These are phyloP conservation scores for Trissonchulus sp. DNA, from an alignment of 2,888 invertebrate genomes.

Conservation along the genomic window DNA sequence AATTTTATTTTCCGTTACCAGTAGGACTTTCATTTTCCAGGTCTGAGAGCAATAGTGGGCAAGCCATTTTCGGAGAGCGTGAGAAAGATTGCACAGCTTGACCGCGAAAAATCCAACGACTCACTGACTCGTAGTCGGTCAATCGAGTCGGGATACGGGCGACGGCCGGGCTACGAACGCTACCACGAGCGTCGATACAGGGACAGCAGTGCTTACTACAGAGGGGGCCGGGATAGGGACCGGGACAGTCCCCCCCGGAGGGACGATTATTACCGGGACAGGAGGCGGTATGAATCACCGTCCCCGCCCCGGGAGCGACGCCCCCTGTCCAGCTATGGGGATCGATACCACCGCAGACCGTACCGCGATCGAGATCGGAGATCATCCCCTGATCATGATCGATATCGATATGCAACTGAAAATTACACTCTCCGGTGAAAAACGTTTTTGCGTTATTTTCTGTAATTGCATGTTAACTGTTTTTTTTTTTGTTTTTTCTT, in stretches of 20 bases:
- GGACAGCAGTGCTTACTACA: not conserved
- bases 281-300: not conserved
- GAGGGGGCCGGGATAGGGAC: not conserved
- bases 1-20: no score
- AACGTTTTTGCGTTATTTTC: no score
- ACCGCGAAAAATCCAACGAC: not conserved
- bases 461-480: no score
- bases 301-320: not conserved
- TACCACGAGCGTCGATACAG: not conserved
- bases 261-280: not conserved
- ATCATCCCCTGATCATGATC: not conserved
- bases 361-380: not conserved
- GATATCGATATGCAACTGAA: not conserved
- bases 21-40: no score
- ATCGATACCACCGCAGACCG: not conserved
- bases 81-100: not conserved
- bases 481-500: no score
- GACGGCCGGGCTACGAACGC: not conserved
- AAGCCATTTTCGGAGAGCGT: not conserved
- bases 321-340: not conserved
- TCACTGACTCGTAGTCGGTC: not conserved
- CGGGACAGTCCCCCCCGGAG: not conserved
- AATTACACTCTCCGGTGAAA: not conserved
- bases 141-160: not conserved
- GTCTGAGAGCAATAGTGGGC: not conserved